A percentile compares a stretch with the other conserved stretches of the same genome.
Evolutionary conservation across 2,797 vertebrate species (phyloP).

Genomic region (Furcifer pardalis): DNA sequence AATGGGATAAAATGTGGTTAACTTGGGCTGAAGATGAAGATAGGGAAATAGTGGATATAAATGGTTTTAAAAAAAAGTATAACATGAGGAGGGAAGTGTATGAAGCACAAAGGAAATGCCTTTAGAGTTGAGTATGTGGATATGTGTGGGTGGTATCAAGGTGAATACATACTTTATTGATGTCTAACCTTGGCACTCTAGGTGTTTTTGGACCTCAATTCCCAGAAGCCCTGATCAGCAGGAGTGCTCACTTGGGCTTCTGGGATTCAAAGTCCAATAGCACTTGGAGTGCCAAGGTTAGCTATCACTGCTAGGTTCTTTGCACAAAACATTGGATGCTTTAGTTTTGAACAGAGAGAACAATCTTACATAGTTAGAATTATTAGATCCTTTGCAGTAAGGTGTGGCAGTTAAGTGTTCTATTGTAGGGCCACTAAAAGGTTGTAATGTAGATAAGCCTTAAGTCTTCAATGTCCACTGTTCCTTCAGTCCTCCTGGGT

Average conservation of each 20-base stretch:
- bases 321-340: background rate
- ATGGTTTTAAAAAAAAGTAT: background rate
- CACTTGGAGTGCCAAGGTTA: no score
- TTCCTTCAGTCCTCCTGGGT: background rate
- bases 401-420: background rate
- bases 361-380: no score
- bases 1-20: background rate
- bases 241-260: no score
- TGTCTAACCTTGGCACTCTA: no score
- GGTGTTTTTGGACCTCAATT: no score
- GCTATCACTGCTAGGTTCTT: background rate
- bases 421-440: background rate
- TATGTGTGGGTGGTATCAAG: background rate
- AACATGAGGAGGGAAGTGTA: background rate
- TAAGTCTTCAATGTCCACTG: background rate
- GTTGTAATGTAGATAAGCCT: background rate
- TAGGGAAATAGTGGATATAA: background rate
- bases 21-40: background rate
- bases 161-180: background rate
- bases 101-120: background rate
- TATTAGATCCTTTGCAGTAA: background rate
- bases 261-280: no score
- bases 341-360: background rate
- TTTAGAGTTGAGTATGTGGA: background rate
- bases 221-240: no score